These are phyloP conservation scores for Takifugu ocellatus DNA, from an alignment of 2,797 vertebrate species.

Conservation along the genomic window DNA sequence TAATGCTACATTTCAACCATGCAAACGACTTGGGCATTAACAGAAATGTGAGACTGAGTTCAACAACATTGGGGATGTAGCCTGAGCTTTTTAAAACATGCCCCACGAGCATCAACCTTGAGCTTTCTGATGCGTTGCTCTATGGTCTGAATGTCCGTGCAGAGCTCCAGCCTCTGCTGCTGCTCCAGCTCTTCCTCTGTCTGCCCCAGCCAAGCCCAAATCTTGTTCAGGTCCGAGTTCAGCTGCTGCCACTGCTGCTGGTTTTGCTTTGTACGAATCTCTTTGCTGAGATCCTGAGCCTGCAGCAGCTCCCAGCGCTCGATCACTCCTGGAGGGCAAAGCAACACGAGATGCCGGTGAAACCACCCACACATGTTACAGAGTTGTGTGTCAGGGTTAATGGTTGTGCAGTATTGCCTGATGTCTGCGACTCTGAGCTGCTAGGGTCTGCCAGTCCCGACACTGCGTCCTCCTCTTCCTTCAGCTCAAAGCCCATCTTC, in stretches of 20 bases:
- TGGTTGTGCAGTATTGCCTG: slow-evolving; percentile 71
- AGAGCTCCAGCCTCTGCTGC: slow-evolving; percentile 78
- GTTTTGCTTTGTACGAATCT: slow-evolving; percentile 88
- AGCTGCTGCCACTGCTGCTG: slow-evolving; percentile 93
- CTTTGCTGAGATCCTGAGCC: slow-evolving; percentile 92
- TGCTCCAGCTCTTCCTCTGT: slow-evolving; percentile 84
- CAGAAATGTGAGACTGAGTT: no score
- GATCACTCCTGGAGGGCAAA: slow-evolving; percentile 81
- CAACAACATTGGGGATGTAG: neutral
- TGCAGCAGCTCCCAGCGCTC: slow-evolving; percentile 94
- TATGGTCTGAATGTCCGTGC: slow-evolving; percentile 88
- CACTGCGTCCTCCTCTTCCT: slow-evolving; percentile 83
- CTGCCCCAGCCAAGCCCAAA: slow-evolving; percentile 86
- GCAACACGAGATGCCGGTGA: neutral
- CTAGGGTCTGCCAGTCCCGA: slow-evolving; percentile 87
- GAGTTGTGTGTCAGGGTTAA: neutral
- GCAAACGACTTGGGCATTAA: no score
- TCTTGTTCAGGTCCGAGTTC: slow-evolving; percentile 82
- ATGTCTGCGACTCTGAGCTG: slow-evolving; percentile 89
- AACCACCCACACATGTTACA: no score
- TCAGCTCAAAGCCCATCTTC: slow-evolving; percentile 84
- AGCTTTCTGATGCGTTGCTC: slow-evolving; percentile 89
- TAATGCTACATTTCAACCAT: no score
- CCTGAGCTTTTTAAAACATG: neutral
- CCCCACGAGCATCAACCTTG: slow-evolving; percentile 68